These are phyloP conservation scores for Gastracanthus pulcherrimus DNA, from an alignment of 2,888 invertebrate genomes.

Conservation along the genomic window DNA sequence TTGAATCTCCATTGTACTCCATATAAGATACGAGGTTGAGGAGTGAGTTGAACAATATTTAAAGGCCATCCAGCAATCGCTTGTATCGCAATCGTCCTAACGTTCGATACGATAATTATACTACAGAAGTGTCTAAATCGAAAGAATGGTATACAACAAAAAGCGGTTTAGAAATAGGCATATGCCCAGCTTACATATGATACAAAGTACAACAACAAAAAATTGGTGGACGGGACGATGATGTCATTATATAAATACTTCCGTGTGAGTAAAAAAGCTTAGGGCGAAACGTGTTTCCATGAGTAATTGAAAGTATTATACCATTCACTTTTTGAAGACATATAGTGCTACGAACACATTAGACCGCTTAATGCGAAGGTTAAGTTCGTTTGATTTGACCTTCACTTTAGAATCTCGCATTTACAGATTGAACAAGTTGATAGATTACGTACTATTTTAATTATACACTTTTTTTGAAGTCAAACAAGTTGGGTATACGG, in stretches of 20 bases:
- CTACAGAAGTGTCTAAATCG: neutral
- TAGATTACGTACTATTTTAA: neutral
- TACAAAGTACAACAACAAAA: no score
- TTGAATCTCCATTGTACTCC: neutral
- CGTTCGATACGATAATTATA: neutral
- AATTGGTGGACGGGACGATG: neutral
- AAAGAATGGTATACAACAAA: no score
- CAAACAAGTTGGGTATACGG: neutral
- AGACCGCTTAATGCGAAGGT: neutral
- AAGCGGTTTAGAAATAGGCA: no score
- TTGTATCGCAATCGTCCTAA: neutral
- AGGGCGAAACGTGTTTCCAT: neutral
- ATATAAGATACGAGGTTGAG: neutral
- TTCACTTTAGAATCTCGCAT: neutral
- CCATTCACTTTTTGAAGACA: neutral
- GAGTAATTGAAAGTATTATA: neutral
- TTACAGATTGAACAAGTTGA: neutral
- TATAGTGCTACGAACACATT: neutral
- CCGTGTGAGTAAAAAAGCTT: conserved; percentile 62
- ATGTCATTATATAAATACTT: no score
- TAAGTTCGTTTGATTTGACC: neutral
- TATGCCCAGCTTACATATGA: no score
- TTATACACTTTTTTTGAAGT: neutral
- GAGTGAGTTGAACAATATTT: neutral
- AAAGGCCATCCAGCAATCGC: neutral